These are phyloP conservation scores for Melanostoma mellinum DNA, from an alignment of 2,888 invertebrate species.

Conservation along the genomic window DNA sequence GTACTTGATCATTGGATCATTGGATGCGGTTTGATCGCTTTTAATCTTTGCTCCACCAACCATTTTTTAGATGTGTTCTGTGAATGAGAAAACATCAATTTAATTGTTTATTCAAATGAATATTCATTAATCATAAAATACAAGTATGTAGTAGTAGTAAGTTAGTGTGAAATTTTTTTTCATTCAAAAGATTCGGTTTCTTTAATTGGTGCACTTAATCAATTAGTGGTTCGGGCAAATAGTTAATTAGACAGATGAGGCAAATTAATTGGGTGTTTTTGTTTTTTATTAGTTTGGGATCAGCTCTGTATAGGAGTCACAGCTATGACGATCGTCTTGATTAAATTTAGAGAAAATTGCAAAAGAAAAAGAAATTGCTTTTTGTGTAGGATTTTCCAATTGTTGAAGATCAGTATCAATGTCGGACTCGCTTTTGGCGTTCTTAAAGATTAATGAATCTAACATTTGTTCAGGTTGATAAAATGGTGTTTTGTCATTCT, in stretches of 20 bases:
- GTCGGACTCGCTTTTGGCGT: no score
- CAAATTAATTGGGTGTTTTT: neutral
- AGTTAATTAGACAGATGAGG: conserved; percentile 17
- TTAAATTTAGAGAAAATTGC: no score
- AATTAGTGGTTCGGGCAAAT: conserved; percentile 9
- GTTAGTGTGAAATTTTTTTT: neutral
- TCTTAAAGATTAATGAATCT: no score
- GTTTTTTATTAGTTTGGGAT: no score
- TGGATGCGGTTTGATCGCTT: conserved; percentile 75
- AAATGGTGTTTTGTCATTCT: no score
- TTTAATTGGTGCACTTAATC: conserved; percentile 6
- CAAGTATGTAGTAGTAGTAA: neutral
- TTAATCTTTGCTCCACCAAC: conserved; percentile 78
- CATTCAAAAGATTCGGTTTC: neutral
- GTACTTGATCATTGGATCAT: conserved; percentile 81
- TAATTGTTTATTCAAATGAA: no score
- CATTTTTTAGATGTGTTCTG: conserved; percentile 75
- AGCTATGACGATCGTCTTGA: no score
- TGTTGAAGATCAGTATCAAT: no score
- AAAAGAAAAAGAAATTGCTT: no score
- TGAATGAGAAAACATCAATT: neutral
- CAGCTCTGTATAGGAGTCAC: no score
- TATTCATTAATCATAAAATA: neutral
- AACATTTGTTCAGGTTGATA: no score
- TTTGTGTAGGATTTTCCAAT: no score